Base-by-base conservation (phyloP, 2,113 vertebrate genomes). In the Acanthochromis polyacanthus region DNA sequence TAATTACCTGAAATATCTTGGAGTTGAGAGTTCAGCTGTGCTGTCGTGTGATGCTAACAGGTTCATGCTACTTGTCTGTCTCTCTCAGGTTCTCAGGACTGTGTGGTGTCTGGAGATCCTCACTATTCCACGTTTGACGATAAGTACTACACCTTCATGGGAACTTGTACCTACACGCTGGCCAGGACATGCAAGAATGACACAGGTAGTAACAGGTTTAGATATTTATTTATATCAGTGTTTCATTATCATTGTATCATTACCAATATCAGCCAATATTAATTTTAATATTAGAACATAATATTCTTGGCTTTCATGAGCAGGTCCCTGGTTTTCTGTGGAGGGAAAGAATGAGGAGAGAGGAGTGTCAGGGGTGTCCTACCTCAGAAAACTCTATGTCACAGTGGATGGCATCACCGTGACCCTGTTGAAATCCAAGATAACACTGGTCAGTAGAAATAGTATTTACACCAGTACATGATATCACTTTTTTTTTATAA, bases 91-190 rank as follows among this genome's bases (percentile, higher is more conserved):
- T 93, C 79, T 57, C 92, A 95, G 52, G 91, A 94, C 60, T 97
- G 96, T 63, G 90, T 94, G 9, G 91, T 95, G n/a, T 94, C 93
- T 19, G 96, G 96, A 36, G 96, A 97, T 83, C 96, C 96, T 6
- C 96, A 97, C 60, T 97, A 96, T 72, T 93, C 78, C 72, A 97
- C 95, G 0, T 97, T 97, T 52, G 96, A 97, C 22, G 93, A 93
- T 43, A 94, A 76, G 30, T 94, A 65, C 81, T 96, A 92, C 23
- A 93, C 90, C 77, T 96, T 96, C 90, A 97, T 97, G 96, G 96
- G 96, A 40, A 96, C 96, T 1, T 97, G 96, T 76, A 93, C 95
- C 10, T 97, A 97, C 90, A 95, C 91, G 0, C 79, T 95, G 75
- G 94, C 94, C 48, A 92, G 92, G 52, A 92, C 76, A 73, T 95